Evolutionary conservation across 1,140 invertebrate genomes (phyloP).

Genomic region (Sycophaga agraensis): DNA sequence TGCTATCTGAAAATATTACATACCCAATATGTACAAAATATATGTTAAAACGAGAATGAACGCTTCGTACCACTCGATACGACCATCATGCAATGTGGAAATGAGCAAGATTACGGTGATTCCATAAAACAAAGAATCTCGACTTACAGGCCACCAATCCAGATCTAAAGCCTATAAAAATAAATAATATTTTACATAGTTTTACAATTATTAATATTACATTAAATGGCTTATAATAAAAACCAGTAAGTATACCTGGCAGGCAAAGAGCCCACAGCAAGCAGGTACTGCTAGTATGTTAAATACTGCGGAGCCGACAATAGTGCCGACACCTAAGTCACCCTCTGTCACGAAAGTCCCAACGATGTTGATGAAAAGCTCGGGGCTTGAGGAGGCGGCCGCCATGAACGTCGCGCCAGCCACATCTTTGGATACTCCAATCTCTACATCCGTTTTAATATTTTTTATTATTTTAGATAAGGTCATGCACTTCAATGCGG

Average conservation of each 20-base stretch:
- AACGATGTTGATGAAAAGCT: slow-evolving; percentile 60
- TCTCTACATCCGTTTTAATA: slow-evolving; percentile 41
- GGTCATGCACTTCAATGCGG: too few species aligned
- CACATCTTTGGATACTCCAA: slow-evolving; percentile 63
- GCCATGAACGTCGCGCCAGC: slow-evolving; percentile 69
- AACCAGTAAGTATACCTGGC: too few species aligned
- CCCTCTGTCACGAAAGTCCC: slow-evolving; percentile 65
- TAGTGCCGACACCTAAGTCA: slow-evolving; percentile 66
- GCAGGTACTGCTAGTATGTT: slow-evolving; percentile 71
- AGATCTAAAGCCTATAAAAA: slow-evolving; percentile 61
- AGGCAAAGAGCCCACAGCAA: slow-evolving; percentile 64
- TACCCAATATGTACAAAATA: slow-evolving; percentile 61
- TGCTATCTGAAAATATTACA: slow-evolving; percentile 37
- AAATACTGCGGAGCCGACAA: slow-evolving; percentile 71
- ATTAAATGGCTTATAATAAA: too few species aligned
- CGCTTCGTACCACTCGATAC: slow-evolving; percentile 67
- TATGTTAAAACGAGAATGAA: slow-evolving; percentile 60
- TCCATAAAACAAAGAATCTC: slow-evolving; percentile 68
- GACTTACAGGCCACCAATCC: slow-evolving; percentile 68
- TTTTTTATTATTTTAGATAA: too few species aligned
- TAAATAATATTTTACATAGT: too few species aligned
- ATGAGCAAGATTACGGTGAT: slow-evolving; percentile 67
- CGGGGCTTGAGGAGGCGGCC: slow-evolving; percentile 67
- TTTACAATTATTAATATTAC: too few species aligned
- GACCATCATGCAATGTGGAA: slow-evolving; percentile 62